phyloP scores from a whole-genome alignment of 2,888 invertebrate species.

The Coleophora deauratella region DNA sequence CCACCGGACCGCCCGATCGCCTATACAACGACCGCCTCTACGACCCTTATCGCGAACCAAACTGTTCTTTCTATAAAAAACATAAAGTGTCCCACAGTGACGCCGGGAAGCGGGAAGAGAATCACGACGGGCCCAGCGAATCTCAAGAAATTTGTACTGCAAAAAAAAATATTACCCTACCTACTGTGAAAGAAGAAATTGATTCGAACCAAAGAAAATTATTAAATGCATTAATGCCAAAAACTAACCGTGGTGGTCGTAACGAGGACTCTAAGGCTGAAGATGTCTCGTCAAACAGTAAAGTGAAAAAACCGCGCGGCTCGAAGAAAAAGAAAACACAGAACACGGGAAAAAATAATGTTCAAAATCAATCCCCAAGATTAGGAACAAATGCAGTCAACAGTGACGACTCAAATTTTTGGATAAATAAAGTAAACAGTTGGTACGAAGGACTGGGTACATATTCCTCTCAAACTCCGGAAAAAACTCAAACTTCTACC shows the following conservation, averaged over 20 bases:
- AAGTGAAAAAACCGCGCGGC: slow-evolving; percentile 27
- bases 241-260: slow-evolving; percentile 22
- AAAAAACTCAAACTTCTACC: too few species aligned
- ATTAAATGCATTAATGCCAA: slow-evolving; percentile 25
- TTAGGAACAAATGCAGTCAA: slow-evolving; percentile 2
- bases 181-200: slow-evolving; percentile 1
- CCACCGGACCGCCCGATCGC: slow-evolving; percentile 10
- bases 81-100: too few species aligned
- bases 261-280: slow-evolving; percentile 1
- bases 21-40: neutral
- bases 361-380: neutral
- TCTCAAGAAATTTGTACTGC: neutral
- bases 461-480: too few species aligned
- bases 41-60: neutral
- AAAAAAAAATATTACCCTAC: too few species aligned
- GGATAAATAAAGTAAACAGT: slow-evolving; percentile 23
- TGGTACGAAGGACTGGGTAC: slow-evolving; percentile 34
- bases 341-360: neutral
- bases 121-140: too few species aligned
- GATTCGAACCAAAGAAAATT: slow-evolving; percentile 22
- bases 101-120: too few species aligned
- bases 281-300: neutral
- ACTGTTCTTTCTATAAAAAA: too few species aligned
- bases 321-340: slow-evolving; percentile 12
- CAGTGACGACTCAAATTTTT: slow-evolving; percentile 8